Conservation (phyloP, 2,888 invertebrate genomes). For the Phania funesta region DNA sequence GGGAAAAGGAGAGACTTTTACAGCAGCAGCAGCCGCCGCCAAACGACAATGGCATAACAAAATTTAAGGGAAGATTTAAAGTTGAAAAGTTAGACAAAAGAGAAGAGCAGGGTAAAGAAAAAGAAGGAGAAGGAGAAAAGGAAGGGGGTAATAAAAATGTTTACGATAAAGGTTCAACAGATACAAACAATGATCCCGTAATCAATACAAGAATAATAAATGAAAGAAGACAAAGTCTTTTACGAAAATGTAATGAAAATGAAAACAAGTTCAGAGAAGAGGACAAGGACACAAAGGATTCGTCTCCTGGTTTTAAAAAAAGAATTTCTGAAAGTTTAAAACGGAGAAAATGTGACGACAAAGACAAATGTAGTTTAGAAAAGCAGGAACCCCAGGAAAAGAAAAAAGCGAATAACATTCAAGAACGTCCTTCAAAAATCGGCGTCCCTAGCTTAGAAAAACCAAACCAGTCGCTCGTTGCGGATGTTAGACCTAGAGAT, state of each 20-base stretch:
- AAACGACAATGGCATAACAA: slow-evolving; percentile 71
- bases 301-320: slow-evolving; percentile 31
- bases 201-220: slow-evolving; percentile 76
- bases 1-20: slow-evolving; percentile 72
- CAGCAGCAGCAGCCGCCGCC: slow-evolving; percentile 46
- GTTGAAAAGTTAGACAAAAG: slow-evolving; percentile 72
- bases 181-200: slow-evolving; percentile 76
- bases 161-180: slow-evolving; percentile 61
- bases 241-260: slow-evolving; percentile 73
- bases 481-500: slow-evolving; percentile 2
- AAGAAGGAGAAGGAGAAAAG: slow-evolving; percentile 17
- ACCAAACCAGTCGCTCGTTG: background rate
- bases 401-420: background rate
- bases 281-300: slow-evolving; percentile 39
- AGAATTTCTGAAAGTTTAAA: slow-evolving; percentile 58
- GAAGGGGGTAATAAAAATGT: slow-evolving; percentile 60
- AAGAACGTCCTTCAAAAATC: background rate
- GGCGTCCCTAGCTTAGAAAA: background rate
- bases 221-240: slow-evolving; percentile 77
- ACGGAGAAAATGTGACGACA: slow-evolving; percentile 48
- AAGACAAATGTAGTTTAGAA: slow-evolving; percentile 7
- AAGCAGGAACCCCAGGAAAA: slow-evolving; percentile 26
- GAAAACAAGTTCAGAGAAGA: slow-evolving; percentile 67
- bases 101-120: slow-evolving; percentile 66
- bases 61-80: slow-evolving; percentile 76